Conservation (phyloP, 2,113 vertebrate genomes). For the Alouatta palliata region DNA sequence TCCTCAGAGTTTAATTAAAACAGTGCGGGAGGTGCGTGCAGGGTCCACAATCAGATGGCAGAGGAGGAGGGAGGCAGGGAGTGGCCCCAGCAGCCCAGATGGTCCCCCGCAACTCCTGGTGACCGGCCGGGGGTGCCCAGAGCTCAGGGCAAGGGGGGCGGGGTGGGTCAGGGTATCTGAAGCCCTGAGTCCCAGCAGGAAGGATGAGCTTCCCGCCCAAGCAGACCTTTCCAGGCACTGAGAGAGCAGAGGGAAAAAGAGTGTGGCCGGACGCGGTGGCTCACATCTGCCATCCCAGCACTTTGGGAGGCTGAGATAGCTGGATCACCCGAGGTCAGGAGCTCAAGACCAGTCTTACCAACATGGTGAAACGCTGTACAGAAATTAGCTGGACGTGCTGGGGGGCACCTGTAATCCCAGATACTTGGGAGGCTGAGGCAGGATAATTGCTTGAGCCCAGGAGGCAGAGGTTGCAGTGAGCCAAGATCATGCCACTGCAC, state of each 20-base stretch:
- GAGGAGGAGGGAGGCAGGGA: neutral
- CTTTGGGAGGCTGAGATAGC: too few species aligned
- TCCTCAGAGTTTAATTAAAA: slow-evolving; percentile 87
- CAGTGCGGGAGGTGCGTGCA: slow-evolving; percentile 71
- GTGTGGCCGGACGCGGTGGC: too few species aligned
- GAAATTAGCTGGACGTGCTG: too few species aligned
- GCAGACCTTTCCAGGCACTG: neutral
- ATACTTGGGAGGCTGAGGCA: too few species aligned
- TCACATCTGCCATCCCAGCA: too few species aligned
- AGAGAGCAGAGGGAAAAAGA: neutral
- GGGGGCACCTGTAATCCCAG: rapidly evolving
- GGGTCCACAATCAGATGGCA: slow-evolving; percentile 71
- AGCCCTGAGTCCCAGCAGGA: neutral
- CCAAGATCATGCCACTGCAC: too few species aligned
- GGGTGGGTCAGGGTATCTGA: neutral
- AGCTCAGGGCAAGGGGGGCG: neutral
- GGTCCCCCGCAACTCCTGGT: neutral
- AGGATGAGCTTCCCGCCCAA: neutral
- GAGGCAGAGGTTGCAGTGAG: too few species aligned
- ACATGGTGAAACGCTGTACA: too few species aligned
- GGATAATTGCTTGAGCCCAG: too few species aligned
- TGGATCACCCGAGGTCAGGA: too few species aligned
- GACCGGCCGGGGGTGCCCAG: neutral
- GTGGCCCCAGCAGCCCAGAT: neutral
- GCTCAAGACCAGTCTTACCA: too few species aligned